These are phyloP conservation scores for Scytalopus superciliaris DNA, from an alignment of 2,113 vertebrate genomes.

Conservation along the genomic window DNA sequence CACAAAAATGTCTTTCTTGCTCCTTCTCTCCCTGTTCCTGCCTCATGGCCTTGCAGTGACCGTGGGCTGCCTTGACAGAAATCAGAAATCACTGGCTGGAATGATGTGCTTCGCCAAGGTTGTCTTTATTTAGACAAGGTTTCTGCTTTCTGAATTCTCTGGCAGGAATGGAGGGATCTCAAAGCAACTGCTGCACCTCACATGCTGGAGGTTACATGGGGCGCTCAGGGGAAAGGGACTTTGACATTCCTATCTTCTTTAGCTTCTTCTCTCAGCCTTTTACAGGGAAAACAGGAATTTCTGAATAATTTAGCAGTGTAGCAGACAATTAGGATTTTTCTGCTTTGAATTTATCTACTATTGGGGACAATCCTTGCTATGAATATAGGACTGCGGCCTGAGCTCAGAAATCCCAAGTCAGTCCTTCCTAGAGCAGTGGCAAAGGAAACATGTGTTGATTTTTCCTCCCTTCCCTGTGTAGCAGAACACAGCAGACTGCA, in stretches of 20 bases:
- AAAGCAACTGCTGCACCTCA: background rate
- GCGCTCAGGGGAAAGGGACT: background rate
- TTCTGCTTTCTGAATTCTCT: background rate
- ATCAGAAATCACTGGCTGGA: constrained; percentile 23
- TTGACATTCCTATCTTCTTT: background rate
- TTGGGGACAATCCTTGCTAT: background rate
- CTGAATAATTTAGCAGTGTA: background rate
- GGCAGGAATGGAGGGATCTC: background rate
- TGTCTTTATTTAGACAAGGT: constrained; percentile 53
- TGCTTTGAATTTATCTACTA: background rate
- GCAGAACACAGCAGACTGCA: background rate
- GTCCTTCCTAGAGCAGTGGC: background rate
- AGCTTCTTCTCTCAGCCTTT: background rate
- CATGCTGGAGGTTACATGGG: background rate
- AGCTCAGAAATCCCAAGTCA: background rate
- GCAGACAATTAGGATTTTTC: background rate
- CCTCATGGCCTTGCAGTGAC: constrained; percentile 38
- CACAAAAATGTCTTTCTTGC: background rate
- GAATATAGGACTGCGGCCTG: background rate
- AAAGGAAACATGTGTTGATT: background rate
- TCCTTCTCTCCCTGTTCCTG: background rate
- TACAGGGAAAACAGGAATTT: background rate
- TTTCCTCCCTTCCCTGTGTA: background rate
- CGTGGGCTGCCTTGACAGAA: constrained; percentile 50
- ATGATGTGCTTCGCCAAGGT: constrained; percentile 31